phyloP scores from a whole-genome alignment of 2,113 vertebrate genomes.

The Laticauda laticaudata region DNA sequence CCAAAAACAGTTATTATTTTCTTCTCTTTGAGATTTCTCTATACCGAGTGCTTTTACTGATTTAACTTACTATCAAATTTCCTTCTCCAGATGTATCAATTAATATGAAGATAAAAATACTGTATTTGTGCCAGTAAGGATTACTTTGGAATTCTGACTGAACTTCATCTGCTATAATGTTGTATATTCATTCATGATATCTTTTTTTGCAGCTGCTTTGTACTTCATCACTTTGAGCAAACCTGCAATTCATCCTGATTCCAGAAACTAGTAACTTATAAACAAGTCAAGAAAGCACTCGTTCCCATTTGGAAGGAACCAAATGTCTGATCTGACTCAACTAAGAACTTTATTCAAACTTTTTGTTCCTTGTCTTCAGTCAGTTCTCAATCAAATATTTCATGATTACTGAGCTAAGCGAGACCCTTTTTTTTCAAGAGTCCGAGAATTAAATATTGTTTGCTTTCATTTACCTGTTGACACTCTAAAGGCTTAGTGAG shows the following conservation, averaged over 20 bases:
- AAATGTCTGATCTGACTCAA: neutral
- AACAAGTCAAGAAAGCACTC: neutral
- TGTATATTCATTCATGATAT: neutral
- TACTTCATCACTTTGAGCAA: neutral
- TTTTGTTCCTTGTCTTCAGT: neutral
- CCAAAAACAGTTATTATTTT: neutral
- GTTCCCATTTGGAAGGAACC: neutral
- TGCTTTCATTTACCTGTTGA: neutral
- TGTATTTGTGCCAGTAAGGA: neutral
- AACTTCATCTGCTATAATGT: neutral
- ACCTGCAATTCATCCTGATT: neutral
- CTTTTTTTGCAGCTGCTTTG: neutral
- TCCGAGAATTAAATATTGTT: neutral
- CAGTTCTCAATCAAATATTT: neutral
- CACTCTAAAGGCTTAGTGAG: neutral
- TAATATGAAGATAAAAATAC: neutral
- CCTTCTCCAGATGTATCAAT: neutral
- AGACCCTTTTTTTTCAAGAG: neutral
- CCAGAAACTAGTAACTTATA: neutral
- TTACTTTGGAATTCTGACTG: neutral
- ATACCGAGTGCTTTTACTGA: neutral
- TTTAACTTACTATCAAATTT: neutral
- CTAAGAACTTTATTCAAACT: neutral
- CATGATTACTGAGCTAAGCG: neutral
- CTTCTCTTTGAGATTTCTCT: neutral